Evolutionary conservation across 2,113 vertebrate genomes (phyloP), one percentile per base, ranked within the genome.

Genomic region (Dipodomys ordii): DNA sequence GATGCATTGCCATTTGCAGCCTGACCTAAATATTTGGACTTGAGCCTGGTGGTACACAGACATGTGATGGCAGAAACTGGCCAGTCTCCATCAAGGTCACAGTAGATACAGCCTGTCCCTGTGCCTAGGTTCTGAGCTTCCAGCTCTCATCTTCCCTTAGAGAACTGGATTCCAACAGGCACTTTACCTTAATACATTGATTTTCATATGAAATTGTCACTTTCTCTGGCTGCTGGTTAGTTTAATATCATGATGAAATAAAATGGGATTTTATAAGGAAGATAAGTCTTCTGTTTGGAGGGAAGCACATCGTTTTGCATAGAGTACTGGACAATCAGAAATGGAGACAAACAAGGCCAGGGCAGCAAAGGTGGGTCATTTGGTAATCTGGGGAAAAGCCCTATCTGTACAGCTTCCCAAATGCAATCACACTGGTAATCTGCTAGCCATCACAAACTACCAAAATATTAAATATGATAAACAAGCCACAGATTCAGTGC

Each of bases 171-270:
- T 92, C 88, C 94, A 93, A 96, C 92, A 96, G 90, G 32, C 60
- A 71, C 64, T 84, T 94, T 81, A 95, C 92, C 72, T 94, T 87
- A 78, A 67, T 85, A 76, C 85, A 23, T 57, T 35, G 87, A 76
- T 30, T 86, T 91, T 95, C 76, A 1, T 73, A 88, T 67, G 80
- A 96, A 92, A 95, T 44, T 79, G 82, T 65, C 96, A 81, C 32
- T 97, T 96, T 93, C 57, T 87, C 67, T 90, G 83, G 44, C 82
- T 83, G 64, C 57, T 86, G 88, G 83, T 92, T 94, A 95, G 53
- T 84, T 93, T 82, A 95, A 57, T 83, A 74, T 25, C 68, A 32
- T 28, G 78, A 89, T 12, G 13, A 80, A 46, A 74, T 49, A 25
- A 30, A 83, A 49, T 72, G 78, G 88, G 39, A 65, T 88, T 94